Evolutionary conservation across 2,888 invertebrate genomes (phyloP), one percentile per base, ranked within the genome.

Genomic region (Maniola hyperantus): DNA sequence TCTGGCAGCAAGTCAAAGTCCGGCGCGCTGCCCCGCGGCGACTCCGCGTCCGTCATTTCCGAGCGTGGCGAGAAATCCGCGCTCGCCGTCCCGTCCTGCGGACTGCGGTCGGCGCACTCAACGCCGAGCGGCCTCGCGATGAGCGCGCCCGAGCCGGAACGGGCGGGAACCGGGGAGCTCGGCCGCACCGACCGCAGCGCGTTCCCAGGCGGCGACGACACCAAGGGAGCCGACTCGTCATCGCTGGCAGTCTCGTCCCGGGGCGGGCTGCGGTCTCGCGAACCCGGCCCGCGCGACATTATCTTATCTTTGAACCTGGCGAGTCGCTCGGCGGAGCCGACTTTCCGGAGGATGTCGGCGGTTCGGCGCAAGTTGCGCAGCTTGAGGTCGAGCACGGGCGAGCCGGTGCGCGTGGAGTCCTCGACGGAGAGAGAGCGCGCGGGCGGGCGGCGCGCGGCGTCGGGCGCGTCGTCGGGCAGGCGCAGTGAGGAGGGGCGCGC

Each of bases 181-280:
- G 68, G 74, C 72, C 65, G 73, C 72, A 71, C 76, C 70, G 72
- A 72, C 62, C 67, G 69, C 73, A 65, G 71, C 11, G 42, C 64
- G 58, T 69, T 72, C 54, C 69, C 61, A 39, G 67, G 83, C 65
- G 85, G 75, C 69, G 90, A 88, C 8, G 92, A 91, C 72, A 93
- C 93, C 7, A 96, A 95, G 68, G 96, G 90, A 66, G 95, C 95
- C 2, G 95, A 95, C 73, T 94, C 94, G 78, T 96, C 96, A 80
- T 95, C 95, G 79, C 95, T 95, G 80, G 94, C 93, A 70, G 84
- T 83, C 50, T 80, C 72, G 55, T 85, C 85, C 70, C 84, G 85
- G 68, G 78, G 71, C 66, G 88, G 89, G 73, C 84, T 89, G 73
- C 88, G 86, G 33, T 89, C 89, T 50, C 86, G 86, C n/a, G 87